phyloP scores from a whole-genome alignment of 2,888 invertebrate genomes.

The Nymphalis c-album region DNA sequence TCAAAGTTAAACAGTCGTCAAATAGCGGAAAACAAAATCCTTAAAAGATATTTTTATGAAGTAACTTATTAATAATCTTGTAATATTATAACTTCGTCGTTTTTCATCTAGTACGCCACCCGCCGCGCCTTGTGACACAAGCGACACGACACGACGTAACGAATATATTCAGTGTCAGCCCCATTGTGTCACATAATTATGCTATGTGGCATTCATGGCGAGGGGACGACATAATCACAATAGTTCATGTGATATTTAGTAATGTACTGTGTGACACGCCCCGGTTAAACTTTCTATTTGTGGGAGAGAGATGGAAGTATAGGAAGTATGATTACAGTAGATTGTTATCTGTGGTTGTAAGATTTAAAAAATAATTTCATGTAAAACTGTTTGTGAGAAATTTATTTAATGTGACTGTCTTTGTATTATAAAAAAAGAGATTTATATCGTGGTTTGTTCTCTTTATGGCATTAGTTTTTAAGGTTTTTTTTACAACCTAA shows the following conservation, averaged over 20 bases:
- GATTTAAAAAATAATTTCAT: constrained; percentile 1
- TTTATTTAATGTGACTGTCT: not conserved
- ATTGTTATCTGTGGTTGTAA: constrained; percentile 1
- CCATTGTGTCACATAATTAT: constrained; percentile 46
- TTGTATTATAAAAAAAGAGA: too few species aligned
- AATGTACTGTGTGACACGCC: constrained; percentile 31
- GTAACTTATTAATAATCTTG: not conserved
- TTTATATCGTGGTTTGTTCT: too few species aligned
- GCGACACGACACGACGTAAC: constrained; percentile 20
- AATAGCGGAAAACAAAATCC: not conserved
- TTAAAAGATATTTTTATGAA: not conserved
- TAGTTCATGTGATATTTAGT: constrained; percentile 39
- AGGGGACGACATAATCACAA: constrained; percentile 38
- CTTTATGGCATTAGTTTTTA: too few species aligned
- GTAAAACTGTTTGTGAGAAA: constrained; percentile 1
- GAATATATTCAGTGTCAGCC: constrained; percentile 36
- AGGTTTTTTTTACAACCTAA: too few species aligned
- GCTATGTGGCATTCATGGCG: constrained; percentile 42
- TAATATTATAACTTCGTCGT: constrained; percentile 30
- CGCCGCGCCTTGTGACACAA: constrained; percentile 32
- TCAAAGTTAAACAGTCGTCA: too few species aligned
- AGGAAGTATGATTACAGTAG: not conserved
- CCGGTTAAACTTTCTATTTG: constrained; percentile 27
- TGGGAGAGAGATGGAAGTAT: constrained; percentile 11
- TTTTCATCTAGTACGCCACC: constrained; percentile 25